Evolutionary conservation across 2,888 invertebrate genomes (phyloP), one percentile per base, ranked within the genome.

Genomic region (Dasysyrphus tricinctus): DNA sequence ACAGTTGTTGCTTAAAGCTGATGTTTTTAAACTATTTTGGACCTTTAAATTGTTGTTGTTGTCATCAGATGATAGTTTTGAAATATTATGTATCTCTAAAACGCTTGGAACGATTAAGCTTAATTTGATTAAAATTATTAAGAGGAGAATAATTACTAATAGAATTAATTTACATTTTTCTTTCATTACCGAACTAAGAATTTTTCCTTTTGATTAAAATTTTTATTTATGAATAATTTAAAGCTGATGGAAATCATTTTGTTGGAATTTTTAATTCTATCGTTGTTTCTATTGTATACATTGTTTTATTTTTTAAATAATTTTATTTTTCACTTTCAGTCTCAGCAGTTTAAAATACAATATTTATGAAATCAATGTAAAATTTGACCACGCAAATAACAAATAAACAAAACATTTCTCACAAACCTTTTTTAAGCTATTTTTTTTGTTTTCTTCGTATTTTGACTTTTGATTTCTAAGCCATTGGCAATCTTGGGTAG

Each of bases 101-200:
- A 47, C 32, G 63, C 70, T 83, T 44, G 83, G 16, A 70, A 80
- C 19, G 9, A 65, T 49, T 47, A 79, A 39, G 49, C 29, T 57
- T 56, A 24, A 32, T 67, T 59, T 69, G 14, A 69, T 78, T 67
- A 67, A 49, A 39, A 59, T 47, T 56, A 69, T 32, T 83, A 70
- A 39, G 47, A 80, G 63, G 54, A 80, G 63, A 75, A 75, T 37
- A 67, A 69, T 63, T 69, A 69, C 75, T 65, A 49, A 56, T 56
- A 83, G 34, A 57, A 80, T 57, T 7, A 63, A 37, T 42, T 44
- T 70, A 9, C 61, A 80, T 83, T 74, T 83, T 63, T 70, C 70
- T 75, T 63, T 83, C 83, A 83, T 83, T 79, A 83, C 79, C 83
- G 69, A 79, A 57, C 49, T 61, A 29, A 74, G 39, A 49, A 34